Conservation (phyloP, 2,113 vertebrate species). For the Hydrochoerus hydrochaeris region DNA sequence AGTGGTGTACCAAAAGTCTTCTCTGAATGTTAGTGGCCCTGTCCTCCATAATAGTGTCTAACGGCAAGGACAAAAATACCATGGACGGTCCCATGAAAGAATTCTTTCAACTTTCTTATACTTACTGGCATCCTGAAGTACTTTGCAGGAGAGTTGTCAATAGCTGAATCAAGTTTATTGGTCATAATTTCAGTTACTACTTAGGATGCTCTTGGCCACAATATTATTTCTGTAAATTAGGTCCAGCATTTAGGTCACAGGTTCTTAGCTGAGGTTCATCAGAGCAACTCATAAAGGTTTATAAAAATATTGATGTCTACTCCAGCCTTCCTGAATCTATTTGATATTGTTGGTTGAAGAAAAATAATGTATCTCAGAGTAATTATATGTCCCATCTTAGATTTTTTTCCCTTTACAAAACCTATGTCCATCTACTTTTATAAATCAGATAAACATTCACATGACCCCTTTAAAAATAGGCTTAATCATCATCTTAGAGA, state of each 20-base stretch:
- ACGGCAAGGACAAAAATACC: background rate
- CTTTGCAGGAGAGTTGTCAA: background rate
- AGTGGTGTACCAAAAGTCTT: background rate
- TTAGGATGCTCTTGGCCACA: background rate
- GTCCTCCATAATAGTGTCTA: background rate
- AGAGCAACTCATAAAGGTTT: background rate
- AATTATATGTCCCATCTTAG: background rate
- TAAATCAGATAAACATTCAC: constrained; percentile 12
- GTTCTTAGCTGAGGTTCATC: background rate
- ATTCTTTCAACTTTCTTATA: background rate
- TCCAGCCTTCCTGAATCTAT: background rate
- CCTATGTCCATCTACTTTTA: background rate
- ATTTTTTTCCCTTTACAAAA: background rate
- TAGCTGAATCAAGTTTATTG: background rate
- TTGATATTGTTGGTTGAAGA: background rate
- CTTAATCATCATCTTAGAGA: constrained; percentile 28
- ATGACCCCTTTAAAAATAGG: constrained; percentile 21
- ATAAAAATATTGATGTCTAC: background rate
- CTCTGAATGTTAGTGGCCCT: background rate
- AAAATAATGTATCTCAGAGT: background rate
- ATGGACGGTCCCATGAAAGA: background rate
- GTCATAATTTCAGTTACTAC: background rate
- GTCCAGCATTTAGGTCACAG: background rate
- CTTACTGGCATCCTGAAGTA: background rate
- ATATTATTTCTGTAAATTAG: background rate